Conservation (phyloP, 2,113 vertebrate genomes). For the Struthidea cinerea region DNA sequence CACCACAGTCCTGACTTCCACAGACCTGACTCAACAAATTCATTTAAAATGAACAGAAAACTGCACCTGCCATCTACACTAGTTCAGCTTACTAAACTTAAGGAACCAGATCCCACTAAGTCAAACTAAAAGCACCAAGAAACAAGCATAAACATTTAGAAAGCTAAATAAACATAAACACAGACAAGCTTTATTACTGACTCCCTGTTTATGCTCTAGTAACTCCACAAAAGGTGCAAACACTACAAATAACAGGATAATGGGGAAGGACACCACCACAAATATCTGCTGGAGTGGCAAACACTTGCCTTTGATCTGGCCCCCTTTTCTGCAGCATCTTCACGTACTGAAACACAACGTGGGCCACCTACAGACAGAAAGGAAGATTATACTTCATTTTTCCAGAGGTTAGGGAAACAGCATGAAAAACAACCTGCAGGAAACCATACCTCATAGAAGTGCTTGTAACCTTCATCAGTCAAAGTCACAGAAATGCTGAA, state of each 20-base stretch:
- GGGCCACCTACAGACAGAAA: constrained; percentile 80
- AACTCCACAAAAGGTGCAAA: not conserved
- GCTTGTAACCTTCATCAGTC: constrained; percentile 91
- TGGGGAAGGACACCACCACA: not conserved
- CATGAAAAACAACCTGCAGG: not conserved
- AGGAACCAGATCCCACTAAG: not conserved
- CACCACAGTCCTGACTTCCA: not conserved
- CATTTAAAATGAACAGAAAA: not conserved
- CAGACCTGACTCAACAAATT: not conserved
- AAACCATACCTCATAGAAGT: constrained; percentile 86
- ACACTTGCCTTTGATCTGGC: constrained; percentile 85
- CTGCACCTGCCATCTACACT: not conserved
- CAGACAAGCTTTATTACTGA: not conserved
- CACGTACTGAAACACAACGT: constrained; percentile 93
- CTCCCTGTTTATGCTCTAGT: not conserved
- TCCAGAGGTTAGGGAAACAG: not conserved
- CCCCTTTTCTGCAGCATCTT: constrained; percentile 92
- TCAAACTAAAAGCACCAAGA: not conserved
- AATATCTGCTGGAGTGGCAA: not conserved
- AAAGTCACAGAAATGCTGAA: constrained; percentile 95
- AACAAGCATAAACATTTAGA: not conserved
- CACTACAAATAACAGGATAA: not conserved
- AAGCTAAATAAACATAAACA: not conserved
- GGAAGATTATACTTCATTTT: not conserved
- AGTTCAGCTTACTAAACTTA: not conserved